phyloP scores from a whole-genome alignment of 2,113 vertebrate genomes.

The Macaca fascicularis region DNA sequence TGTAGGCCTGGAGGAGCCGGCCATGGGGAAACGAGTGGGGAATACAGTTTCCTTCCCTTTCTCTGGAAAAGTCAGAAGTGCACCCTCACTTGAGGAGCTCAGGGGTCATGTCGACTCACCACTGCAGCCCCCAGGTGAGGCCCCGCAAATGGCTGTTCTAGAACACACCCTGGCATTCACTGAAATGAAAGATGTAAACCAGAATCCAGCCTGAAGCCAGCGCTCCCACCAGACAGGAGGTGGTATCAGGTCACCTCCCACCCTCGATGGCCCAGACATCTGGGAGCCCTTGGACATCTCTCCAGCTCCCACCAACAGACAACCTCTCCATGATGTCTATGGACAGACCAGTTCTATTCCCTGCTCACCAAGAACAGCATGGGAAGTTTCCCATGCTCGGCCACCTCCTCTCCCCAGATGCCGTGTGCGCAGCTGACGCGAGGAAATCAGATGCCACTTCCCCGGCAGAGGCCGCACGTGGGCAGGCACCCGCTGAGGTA shows the following conservation, averaged over 20 bases:
- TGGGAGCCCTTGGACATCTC: not conserved
- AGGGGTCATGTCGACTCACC: fast-evolving
- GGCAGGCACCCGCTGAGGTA: fast-evolving
- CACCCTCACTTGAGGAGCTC: not conserved
- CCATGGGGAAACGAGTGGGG: no score
- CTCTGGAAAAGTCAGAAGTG: not conserved
- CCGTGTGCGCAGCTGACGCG: fast-evolving
- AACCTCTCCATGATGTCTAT: fast-evolving
- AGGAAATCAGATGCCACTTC: not conserved
- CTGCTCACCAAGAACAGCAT: no score
- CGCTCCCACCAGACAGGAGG: not conserved
- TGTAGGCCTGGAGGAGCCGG: not conserved
- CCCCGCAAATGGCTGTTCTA: not conserved
- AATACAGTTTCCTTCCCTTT: not conserved
- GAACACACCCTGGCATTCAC: no score
- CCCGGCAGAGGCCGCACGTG: fast-evolving
- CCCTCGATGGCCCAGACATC: fast-evolving
- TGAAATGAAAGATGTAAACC: no score
- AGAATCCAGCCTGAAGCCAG: not conserved
- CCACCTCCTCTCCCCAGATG: not conserved
- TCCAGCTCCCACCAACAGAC: not conserved
- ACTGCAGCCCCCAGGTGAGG: fast-evolving
- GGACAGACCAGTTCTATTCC: fast-evolving
- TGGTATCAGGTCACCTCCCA: not conserved
- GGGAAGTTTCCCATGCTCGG: not conserved